A percentile compares a stretch with the other conserved stretches of the same genome.
phyloP scores from a whole-genome alignment of 2,888 invertebrate species.

The Andrena dorsata region DNA sequence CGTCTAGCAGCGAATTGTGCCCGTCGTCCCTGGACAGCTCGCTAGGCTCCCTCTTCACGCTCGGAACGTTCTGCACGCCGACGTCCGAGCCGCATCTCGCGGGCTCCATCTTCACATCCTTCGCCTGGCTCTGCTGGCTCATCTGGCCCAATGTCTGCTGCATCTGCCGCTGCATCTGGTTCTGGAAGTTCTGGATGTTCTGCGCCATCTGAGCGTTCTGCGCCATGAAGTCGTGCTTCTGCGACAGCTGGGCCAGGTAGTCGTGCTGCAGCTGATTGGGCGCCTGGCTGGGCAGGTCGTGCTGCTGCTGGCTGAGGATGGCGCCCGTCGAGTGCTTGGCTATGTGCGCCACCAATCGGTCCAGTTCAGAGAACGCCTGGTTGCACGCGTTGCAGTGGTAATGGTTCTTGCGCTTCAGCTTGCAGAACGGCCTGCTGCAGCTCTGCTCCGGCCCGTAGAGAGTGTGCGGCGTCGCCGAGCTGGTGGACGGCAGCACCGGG shows the following conservation, averaged over 20 bases:
- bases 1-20: constrained; percentile 64
- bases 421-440: constrained; percentile 92
- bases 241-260: constrained; percentile 79
- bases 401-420: constrained; percentile 91
- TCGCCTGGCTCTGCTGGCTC: constrained; percentile 73
- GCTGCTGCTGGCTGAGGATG: constrained; percentile 85
- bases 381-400: constrained; percentile 93
- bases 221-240: constrained; percentile 83
- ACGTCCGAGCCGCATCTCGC: constrained; percentile 70
- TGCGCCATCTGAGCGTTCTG: constrained; percentile 82
- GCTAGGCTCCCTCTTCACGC: constrained; percentile 80
- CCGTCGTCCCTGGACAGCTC: constrained; percentile 65
- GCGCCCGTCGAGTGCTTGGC: constrained; percentile 89
- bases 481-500: constrained; percentile 72
- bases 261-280: constrained; percentile 76
- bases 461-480: constrained; percentile 84
- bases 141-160: constrained; percentile 80
- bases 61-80: constrained; percentile 68
- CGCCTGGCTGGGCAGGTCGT: constrained; percentile 68
- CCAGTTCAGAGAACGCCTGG: constrained; percentile 91
- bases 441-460: constrained; percentile 88
- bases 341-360: constrained; percentile 89
- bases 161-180: constrained; percentile 82
- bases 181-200: constrained; percentile 81
- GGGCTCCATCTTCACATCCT: constrained; percentile 80